Base-by-base conservation (phyloP, 2,113 vertebrate genomes). In the Anas platyrhynchos region DNA sequence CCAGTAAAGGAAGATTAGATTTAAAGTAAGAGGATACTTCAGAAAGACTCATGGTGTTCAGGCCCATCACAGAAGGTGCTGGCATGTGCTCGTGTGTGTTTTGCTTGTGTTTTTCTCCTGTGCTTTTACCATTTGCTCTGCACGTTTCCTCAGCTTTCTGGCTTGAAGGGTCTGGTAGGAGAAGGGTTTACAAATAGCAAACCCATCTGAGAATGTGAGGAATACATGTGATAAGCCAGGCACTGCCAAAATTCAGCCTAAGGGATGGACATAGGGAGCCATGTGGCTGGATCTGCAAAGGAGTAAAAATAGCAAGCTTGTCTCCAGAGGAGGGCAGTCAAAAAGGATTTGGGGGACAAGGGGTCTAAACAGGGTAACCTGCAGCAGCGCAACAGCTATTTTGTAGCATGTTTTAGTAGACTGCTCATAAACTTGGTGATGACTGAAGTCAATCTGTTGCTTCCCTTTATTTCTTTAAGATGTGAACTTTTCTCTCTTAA, bases 41-140 rank as follows among this genome's bases (percentile, higher is more conserved):
- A 69, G 18, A 59, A 73, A 82, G 31, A 13, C 9, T 58, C 52
- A 16, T 34, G 43, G 7, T 86, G 52, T 55, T 85, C 18, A 16
- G 66, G 12, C 25, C n/a, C 2, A 0, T 59, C 71, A 25, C 52
- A 72, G 71, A 27, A 44, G 41, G 41, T 67, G 27, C 52, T 82
- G 65, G 29, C 50, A 9, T 1, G 1, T 44, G 32, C 41, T 62
- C 0, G 1, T 22, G n/a, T 34, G 1, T 14, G 46, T 52, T 76
- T 18, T 63, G 17, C 31, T n/a, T 56, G 4, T 32, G 25, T 72
- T 16, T 68, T 81, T 78, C 59, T 91, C 36, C 52, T 66, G 21
- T 17, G 38, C 23, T 79, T 87, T 48, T 63, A 9, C 41, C 6
- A 1, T 50, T 81, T 55, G 9, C 13, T 81, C 50, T 48, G 2